Evolutionary conservation across 2,113 vertebrate species (phyloP).

Genomic region (Benthochromis sp.): DNA sequence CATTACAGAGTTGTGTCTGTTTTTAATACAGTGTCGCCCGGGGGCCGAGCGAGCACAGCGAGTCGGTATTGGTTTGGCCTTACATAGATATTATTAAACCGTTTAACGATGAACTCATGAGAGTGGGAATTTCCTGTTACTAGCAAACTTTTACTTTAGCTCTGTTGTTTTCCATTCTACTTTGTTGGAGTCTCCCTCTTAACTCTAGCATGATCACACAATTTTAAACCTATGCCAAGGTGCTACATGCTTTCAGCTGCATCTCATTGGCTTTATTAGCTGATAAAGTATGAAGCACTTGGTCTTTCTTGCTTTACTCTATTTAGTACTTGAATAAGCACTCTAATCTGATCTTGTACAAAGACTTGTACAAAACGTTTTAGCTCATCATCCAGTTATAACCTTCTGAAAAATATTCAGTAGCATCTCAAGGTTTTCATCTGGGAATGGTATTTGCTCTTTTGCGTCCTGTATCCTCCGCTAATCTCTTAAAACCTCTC

Average conservation of each 20-base stretch:
- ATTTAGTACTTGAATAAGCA: not conserved
- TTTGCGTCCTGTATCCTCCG: rapidly evolving
- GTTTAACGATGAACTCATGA: not conserved
- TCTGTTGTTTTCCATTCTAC: not conserved
- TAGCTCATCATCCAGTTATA: not conserved
- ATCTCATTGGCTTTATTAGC: not conserved
- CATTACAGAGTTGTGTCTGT: not conserved
- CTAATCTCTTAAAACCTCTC: not conserved
- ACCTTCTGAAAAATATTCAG: not conserved
- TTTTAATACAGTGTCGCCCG: not conserved
- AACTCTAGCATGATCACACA: not conserved
- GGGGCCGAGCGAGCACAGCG: not conserved
- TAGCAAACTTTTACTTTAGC: not conserved
- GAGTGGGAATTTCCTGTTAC: not conserved
- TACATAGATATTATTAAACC: not conserved
- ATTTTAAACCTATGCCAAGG: not conserved
- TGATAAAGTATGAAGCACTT: not conserved
- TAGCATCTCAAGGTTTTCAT: not conserved
- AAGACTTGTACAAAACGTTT: not conserved
- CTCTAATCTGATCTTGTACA: not conserved
- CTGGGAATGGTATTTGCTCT: not conserved
- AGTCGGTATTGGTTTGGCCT: not conserved
- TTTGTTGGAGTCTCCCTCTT: not conserved
- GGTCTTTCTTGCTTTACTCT: not conserved
- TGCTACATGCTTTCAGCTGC: not conserved